phyloP scores from a whole-genome alignment of 1,140 invertebrate genomes.

The Halesus radiatus region DNA sequence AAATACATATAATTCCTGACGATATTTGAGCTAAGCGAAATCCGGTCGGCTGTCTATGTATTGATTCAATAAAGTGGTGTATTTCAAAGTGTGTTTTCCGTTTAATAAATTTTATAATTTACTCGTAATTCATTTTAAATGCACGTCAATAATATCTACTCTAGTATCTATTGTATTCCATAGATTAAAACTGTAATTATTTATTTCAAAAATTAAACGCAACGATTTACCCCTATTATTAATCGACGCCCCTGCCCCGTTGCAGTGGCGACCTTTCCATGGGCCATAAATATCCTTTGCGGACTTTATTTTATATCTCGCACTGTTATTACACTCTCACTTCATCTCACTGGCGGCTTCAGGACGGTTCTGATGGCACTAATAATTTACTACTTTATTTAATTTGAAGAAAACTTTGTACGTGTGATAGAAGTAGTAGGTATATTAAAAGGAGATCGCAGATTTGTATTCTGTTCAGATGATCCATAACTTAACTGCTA shows the following conservation, averaged over 20 bases:
- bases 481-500: not conserved
- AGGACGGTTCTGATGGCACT: conserved; percentile 31
- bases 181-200: no score
- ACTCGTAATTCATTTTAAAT: no score
- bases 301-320: conserved; percentile 54
- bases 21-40: no score
- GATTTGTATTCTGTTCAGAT: not conserved
- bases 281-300: conserved; percentile 51
- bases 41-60: no score
- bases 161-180: no score
- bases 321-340: conserved; percentile 51
- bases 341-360: conserved; percentile 36
- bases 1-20: no score
- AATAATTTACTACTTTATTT: conserved; percentile 2
- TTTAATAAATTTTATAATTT: no score
- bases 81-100: no score
- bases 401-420: not conserved
- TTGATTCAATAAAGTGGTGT: no score
- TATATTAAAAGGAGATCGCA: not conserved
- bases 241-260: conserved; percentile 23
- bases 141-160: no score
- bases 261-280: conserved; percentile 42
- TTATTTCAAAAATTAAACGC: no score
- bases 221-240: not conserved
- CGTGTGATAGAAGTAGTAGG: not conserved